These are phyloP conservation scores for Scelioninae gen. 1 DNA, from an alignment of 2,888 invertebrate genomes.

Conservation along the genomic window DNA sequence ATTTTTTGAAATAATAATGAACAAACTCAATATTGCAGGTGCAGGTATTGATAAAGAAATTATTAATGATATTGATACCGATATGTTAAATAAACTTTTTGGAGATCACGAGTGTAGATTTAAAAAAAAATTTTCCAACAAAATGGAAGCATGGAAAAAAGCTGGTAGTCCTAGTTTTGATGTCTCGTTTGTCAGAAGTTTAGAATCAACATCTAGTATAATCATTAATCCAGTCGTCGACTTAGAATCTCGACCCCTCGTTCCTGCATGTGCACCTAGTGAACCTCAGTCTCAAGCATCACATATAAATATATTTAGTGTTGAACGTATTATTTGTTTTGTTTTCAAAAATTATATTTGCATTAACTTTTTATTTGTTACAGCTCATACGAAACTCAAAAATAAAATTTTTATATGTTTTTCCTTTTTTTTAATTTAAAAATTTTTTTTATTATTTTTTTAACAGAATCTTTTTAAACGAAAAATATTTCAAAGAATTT, in stretches of 20 bases:
- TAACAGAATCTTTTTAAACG: not conserved
- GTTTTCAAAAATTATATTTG: not conserved
- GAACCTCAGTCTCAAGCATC: constrained; percentile 12
- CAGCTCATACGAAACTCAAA: not conserved
- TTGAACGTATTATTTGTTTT: not conserved
- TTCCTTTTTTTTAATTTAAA: not conserved
- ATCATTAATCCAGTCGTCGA: not conserved
- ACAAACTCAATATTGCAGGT: no score
- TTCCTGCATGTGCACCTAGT: constrained; percentile 8
- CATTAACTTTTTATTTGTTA: not conserved
- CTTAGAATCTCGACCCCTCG: constrained; percentile 2
- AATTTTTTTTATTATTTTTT: not conserved
- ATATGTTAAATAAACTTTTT: no score
- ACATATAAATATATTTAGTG: not conserved
- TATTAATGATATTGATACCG: no score
- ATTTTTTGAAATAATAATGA: no score
- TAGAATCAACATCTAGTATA: constrained; percentile 19
- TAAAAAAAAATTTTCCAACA: constrained; percentile 1
- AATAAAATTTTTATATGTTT: no score
- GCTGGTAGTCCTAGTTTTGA: not conserved
- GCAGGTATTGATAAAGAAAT: no score
- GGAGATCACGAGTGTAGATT: not conserved
- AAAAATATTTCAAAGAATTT: not conserved
- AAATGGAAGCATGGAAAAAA: constrained; percentile 13
- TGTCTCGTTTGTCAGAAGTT: not conserved